Evolutionary conservation across 1,140 invertebrate species (phyloP).

Genomic region (Brachionus calyciflorus): DNA sequence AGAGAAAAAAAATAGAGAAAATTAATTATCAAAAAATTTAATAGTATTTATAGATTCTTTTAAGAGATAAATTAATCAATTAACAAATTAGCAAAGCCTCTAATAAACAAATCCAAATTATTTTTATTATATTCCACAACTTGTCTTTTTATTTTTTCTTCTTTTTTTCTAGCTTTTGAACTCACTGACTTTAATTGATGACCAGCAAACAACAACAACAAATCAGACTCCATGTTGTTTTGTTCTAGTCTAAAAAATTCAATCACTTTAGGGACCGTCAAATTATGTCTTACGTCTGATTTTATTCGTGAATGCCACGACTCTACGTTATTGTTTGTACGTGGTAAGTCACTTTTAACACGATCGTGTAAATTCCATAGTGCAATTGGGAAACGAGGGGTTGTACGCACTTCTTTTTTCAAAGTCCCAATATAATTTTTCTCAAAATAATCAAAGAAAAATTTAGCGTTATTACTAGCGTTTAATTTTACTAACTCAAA

Average conservation of each 20-base stretch:
- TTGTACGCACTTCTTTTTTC: not conserved
- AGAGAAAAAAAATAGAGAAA: too few species aligned
- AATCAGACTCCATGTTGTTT: constrained; percentile 22
- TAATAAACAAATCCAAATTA: too few species aligned
- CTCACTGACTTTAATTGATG: too few species aligned
- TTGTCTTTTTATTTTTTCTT: too few species aligned
- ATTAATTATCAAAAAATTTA: too few species aligned
- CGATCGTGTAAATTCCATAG: not conserved
- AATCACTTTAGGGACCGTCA: constrained; percentile 10
- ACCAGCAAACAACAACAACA: not conserved
- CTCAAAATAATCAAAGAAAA: not conserved
- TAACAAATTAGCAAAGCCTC: too few species aligned
- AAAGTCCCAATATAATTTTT: not conserved
- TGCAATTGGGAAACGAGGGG: not conserved
- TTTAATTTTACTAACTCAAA: too few species aligned
- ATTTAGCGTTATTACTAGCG: not conserved
- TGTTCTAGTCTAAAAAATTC: not conserved
- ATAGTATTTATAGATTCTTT: too few species aligned
- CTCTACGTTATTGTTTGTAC: too few species aligned
- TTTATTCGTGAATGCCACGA: constrained; percentile 12
- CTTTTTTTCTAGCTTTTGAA: too few species aligned
- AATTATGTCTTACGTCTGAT: constrained; percentile 8
- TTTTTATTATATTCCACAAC: too few species aligned
- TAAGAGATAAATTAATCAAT: too few species aligned
- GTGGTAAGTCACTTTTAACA: not conserved